Percentiles rank a stretch among this genome's conserved stretches.
phyloP scores from a whole-genome alignment of 2,113 vertebrate genomes.

The Myocastor coypus region DNA sequence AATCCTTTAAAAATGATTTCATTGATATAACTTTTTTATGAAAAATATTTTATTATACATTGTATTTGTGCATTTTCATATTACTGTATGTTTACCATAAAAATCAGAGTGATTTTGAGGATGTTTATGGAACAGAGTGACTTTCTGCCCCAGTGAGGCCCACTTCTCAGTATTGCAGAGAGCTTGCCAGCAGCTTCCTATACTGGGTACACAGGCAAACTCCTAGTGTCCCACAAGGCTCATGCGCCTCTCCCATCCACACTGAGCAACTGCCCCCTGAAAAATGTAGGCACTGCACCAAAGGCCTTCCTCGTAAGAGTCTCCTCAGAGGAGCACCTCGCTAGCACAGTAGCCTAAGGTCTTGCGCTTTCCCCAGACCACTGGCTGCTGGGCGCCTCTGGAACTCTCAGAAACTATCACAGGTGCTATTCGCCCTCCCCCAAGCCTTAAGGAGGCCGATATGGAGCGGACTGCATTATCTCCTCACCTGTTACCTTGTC shows the following conservation, averaged over 20 bases:
- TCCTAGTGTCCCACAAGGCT: not conserved
- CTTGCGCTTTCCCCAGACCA: not conserved
- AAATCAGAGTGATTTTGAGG: not conserved
- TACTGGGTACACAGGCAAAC: too few species aligned
- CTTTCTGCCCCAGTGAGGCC: not conserved
- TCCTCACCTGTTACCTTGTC: not conserved
- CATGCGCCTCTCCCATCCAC: not conserved
- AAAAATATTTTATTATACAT: not conserved
- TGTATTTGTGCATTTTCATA: not conserved
- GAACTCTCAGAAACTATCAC: not conserved
- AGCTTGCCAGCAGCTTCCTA: not conserved
- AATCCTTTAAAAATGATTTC: slow-evolving; percentile 2
- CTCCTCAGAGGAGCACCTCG: not conserved
- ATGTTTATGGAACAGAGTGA: not conserved
- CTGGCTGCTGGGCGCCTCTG: not conserved
- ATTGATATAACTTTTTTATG: not conserved
- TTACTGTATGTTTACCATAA: not conserved
- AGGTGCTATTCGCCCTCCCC: too few species aligned
- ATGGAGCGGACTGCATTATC: not conserved
- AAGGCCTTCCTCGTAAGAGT: not conserved
- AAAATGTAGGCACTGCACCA: not conserved
- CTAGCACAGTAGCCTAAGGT: not conserved
- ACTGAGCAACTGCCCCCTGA: not conserved
- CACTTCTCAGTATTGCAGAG: not conserved
- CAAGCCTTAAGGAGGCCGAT: too few species aligned